A percentile compares a stretch with the other conserved stretches of the same genome.
Evolutionary conservation across 2,797 vertebrate species (phyloP).

Genomic region (Galagoides demidoff): DNA sequence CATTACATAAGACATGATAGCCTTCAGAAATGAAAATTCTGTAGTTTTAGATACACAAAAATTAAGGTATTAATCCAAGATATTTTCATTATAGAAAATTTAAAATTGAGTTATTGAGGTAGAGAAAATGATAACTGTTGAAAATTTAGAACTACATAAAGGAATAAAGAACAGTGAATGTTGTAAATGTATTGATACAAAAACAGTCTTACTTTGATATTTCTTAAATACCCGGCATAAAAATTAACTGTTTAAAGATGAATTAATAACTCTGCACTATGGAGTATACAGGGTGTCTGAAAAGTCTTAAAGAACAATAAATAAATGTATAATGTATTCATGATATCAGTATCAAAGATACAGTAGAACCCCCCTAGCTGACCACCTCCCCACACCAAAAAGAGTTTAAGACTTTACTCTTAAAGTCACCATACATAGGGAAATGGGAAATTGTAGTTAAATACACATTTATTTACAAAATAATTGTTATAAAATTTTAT

Average conservation of each 20-base stretch:
- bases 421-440: no score
- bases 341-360: no score
- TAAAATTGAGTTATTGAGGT: neutral
- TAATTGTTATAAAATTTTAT: no score
- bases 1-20: neutral
- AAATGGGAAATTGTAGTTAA: no score
- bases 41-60: neutral
- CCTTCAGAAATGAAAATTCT: neutral
- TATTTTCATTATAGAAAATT: neutral
- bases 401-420: no score
- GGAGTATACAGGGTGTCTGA: no score
- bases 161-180: neutral
- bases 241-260: neutral
- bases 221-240: neutral
- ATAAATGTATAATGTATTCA: no score
- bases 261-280: neutral
- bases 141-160: neutral
- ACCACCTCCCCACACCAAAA: no score
- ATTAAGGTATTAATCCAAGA: neutral
- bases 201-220: neutral
- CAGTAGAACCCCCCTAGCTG: no score
- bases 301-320: no score
- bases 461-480: no score
- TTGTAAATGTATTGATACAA: neutral
- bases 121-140: neutral